phyloP scores from a whole-genome alignment of 2,888 invertebrate species.

The Caenorhabditis sp. region DNA sequence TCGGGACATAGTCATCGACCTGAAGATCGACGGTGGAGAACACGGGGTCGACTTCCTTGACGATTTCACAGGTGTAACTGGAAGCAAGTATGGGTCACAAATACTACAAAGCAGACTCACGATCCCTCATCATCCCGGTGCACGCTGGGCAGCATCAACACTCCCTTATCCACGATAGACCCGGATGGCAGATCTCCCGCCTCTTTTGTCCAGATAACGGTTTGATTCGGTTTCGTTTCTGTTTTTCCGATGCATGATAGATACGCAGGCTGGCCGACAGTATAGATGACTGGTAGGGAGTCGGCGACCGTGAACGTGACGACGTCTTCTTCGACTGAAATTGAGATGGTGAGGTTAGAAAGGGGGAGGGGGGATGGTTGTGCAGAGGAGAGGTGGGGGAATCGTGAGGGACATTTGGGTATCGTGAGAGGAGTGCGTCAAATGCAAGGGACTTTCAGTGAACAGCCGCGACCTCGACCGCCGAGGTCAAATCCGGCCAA shows the following conservation, averaged over 20 bases:
- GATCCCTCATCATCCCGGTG: conserved; percentile 68
- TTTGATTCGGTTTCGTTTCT: conserved; percentile 26
- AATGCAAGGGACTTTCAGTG: too few relatives aligned
- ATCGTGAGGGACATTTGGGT: conserved; percentile 6
- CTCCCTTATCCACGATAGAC: conserved; percentile 66
- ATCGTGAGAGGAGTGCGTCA: neutral
- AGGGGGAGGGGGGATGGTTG: neutral
- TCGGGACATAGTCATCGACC: conserved; percentile 79
- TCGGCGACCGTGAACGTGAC: conserved; percentile 41
- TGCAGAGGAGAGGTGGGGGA: neutral
- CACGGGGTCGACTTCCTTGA: conserved; percentile 56
- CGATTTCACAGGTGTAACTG: conserved; percentile 69
- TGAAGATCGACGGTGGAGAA: conserved; percentile 71
- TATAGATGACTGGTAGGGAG: conserved; percentile 56
- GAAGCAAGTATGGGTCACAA: too few relatives aligned
- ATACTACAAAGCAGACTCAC: conserved; percentile 57
- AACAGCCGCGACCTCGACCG: too few relatives aligned
- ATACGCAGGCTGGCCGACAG: conserved; percentile 62
- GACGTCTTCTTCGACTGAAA: conserved; percentile 43
- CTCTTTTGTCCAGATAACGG: conserved; percentile 43
- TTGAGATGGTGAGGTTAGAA: too few relatives aligned
- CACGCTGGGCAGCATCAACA: conserved; percentile 67
- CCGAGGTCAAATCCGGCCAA: too few relatives aligned
- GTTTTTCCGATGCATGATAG: conserved; percentile 52
- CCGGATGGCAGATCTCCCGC: conserved; percentile 64